Evolutionary conservation across 2,797 vertebrate species (phyloP), one percentile per base, ranked within the genome.

Genomic region (Pipistrellus pipistrellus): DNA sequence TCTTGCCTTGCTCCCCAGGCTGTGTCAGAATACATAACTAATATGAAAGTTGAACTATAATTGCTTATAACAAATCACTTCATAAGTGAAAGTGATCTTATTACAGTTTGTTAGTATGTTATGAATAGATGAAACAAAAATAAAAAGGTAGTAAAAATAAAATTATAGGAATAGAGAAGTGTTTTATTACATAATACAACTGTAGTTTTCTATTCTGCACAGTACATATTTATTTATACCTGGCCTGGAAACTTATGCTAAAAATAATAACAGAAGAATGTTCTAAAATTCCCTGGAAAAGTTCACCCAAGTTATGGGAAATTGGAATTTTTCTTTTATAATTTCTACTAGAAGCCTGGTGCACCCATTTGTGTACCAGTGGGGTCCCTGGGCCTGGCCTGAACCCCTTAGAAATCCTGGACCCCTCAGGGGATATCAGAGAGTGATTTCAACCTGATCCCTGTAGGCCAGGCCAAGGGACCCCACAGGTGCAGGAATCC

Each of bases 41-140:
- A 85, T 59, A 15, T 90, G n/a, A 72, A 95, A 93, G 32, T 80
- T 90, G 88, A 88, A 85, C 30, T 73, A 55, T 86, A 32, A 59
- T 57, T 64, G 27, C 8, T 64, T 82, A 82, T 44, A 62, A 81
- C 17, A n/a, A n/a, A 64, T 62, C 27, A 46, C 78, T 44, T 82
- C 3, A 32, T 23, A 80, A 92, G 8, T n/a, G 10, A 55, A 87
- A 18, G 11, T n/a, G 14, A 10, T 75, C 3, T 53, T 68, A 66
- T 18, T 80, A n/a, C 25, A 57, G 6, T 38, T 78, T 62, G 59
- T 92, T 78, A 53, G 17, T 38, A 90, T 77, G 84, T 32, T 11
- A 57, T 68, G 41, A 90, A 85, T n/a, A 82, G 7, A 20, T 25
- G 6, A 71, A 71, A 73, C 5, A 77, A 89, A 62, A 75, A 46